phyloP scores from a whole-genome alignment of 2,113 vertebrate species.

The Rhynchomys soricoides region DNA sequence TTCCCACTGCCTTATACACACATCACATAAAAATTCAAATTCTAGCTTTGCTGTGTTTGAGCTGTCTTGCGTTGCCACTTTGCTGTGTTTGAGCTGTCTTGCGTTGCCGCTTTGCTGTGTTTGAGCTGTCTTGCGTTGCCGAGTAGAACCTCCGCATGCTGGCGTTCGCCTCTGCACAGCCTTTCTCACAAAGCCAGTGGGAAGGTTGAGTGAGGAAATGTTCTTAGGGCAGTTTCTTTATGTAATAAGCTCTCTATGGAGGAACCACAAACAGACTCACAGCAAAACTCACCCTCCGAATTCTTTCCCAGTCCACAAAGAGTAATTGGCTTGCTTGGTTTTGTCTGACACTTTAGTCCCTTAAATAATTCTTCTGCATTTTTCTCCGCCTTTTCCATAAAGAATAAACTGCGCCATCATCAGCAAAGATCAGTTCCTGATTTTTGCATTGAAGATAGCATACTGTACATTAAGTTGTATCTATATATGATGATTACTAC shows the following conservation, averaged over 20 bases:
- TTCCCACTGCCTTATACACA: not conserved
- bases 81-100: no score
- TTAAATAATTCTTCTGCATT: not conserved
- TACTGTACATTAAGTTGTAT: not conserved
- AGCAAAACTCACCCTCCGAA: not conserved
- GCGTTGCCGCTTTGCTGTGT: not conserved
- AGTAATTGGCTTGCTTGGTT: not conserved
- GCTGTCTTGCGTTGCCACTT: not conserved
- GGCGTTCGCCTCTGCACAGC: not conserved
- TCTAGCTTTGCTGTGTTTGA: not conserved
- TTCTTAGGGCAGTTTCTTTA: no score
- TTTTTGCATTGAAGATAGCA: not conserved
- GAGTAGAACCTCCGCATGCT: not conserved
- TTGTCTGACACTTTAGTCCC: not conserved
- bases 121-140: not conserved
- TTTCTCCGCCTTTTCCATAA: not conserved
- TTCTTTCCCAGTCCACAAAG: not conserved
- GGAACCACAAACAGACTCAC: no score
- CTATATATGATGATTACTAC: not conserved
- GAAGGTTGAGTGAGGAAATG: not conserved
- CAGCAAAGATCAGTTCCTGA: not conserved
- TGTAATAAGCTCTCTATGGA: not conserved
- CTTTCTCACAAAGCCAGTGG: not conserved
- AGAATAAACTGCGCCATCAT: not conserved
- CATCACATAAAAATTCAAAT: no score